These are phyloP conservation scores for Aphelinus atriplicis DNA, from an alignment of 1,140 invertebrate genomes.

Conservation along the genomic window DNA sequence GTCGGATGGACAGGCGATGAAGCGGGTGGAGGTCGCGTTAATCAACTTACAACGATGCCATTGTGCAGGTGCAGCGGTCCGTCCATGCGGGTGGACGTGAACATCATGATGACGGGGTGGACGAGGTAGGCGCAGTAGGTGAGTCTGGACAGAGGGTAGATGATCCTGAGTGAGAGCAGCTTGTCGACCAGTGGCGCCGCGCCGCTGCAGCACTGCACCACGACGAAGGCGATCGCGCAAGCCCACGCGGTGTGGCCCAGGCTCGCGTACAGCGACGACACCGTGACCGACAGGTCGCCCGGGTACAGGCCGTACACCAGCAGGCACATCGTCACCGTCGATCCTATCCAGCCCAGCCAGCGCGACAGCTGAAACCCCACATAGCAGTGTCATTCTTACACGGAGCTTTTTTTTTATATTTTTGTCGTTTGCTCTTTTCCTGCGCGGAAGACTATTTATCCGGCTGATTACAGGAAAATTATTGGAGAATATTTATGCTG, in stretches of 20 bases:
- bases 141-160: conserved; percentile 86
- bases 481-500: too few relatives aligned
- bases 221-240: conserved; percentile 80
- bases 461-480: too few relatives aligned
- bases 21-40: neutral
- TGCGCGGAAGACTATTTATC: too few relatives aligned
- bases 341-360: conserved; percentile 70
- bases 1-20: too few relatives aligned
- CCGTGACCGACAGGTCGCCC: conserved; percentile 72
- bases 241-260: conserved; percentile 79
- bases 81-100: conserved; percentile 79
- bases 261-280: conserved; percentile 69
- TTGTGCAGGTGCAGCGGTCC: conserved; percentile 81
- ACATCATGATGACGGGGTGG: conserved; percentile 86
- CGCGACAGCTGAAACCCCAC: conserved; percentile 6
- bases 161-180: conserved; percentile 80
- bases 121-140: conserved; percentile 92
- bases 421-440: too few relatives aligned
- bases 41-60: conserved; percentile 71
- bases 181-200: conserved; percentile 78
- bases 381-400: too few relatives aligned
- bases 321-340: conserved; percentile 69
- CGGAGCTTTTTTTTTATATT: too few relatives aligned
- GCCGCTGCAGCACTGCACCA: conserved; percentile 81
- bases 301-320: conserved; percentile 83